Evolutionary conservation across 1,140 invertebrate species (phyloP).

Genomic region (Gryon sp.): DNA sequence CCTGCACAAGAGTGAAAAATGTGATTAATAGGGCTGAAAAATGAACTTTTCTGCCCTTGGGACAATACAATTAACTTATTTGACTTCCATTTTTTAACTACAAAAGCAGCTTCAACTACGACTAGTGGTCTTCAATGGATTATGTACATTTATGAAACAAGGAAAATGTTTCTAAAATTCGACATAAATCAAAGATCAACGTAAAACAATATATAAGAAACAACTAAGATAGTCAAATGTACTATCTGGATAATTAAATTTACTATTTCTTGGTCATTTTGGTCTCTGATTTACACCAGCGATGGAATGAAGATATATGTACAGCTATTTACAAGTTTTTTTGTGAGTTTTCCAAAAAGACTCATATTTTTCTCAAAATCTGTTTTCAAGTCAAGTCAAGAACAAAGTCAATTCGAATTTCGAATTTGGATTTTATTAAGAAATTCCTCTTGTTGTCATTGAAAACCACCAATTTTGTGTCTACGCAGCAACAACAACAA

Average conservation of each 20-base stretch:
- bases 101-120: conserved; percentile 39
- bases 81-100: background rate
- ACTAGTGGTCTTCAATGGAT: conserved; percentile 69
- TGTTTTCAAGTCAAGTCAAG: conserved; percentile 24
- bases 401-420: too few species aligned
- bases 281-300: conserved; percentile 31
- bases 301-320: conserved; percentile 18
- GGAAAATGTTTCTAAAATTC: background rate
- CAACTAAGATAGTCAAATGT: too few species aligned
- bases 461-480: conserved; percentile 75
- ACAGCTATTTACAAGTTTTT: conserved; percentile 23
- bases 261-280: too few species aligned
- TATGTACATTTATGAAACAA: conserved; percentile 7
- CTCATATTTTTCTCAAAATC: conserved; percentile 63
- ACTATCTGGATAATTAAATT: too few species aligned
- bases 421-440: too few species aligned
- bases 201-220: too few species aligned
- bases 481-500: conserved; percentile 73
- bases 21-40: too few species aligned
- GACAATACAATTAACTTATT: conserved; percentile 65
- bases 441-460: too few species aligned
- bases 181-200: conserved; percentile 29
- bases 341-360: conserved; percentile 10
- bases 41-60: too few species aligned
- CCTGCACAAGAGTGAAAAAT: too few species aligned